phyloP scores from a whole-genome alignment of 2,888 invertebrate species.

The Plebejus argus region DNA sequence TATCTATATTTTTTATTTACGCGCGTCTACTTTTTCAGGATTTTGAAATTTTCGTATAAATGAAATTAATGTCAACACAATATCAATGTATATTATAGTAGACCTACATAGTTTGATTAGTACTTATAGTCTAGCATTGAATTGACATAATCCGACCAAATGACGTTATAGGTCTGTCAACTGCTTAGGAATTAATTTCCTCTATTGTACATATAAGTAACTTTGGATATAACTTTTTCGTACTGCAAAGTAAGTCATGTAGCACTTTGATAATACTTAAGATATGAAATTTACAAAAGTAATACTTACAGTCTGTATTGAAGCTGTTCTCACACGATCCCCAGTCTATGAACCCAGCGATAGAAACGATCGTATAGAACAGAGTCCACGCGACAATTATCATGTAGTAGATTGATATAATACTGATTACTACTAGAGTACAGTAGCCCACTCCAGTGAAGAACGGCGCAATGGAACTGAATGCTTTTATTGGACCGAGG shows the following conservation, averaged over 20 bases:
- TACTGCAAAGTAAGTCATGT: not conserved
- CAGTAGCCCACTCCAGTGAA: slow-evolving; percentile 84
- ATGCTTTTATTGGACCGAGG: slow-evolving; percentile 85
- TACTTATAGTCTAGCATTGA: too few species aligned
- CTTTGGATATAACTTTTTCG: too few species aligned
- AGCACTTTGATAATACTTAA: not conserved
- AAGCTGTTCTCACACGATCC: slow-evolving; percentile 84
- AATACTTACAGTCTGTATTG: slow-evolving; percentile 81
- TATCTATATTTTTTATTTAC: not conserved
- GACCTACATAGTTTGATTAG: too few species aligned
- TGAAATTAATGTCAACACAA: too few species aligned
- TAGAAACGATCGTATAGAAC: slow-evolving; percentile 87
- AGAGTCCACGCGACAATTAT: slow-evolving; percentile 89
- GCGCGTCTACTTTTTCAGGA: not conserved
- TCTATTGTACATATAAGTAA: too few species aligned
- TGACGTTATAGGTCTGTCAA: too few species aligned
- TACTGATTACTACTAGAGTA: slow-evolving; percentile 85
- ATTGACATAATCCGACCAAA: too few species aligned
- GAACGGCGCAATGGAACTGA: slow-evolving; percentile 82
- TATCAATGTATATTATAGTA: too few species aligned
- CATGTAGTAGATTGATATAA: slow-evolving; percentile 90
- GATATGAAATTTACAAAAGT: not conserved
- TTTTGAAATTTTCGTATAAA: not conserved
- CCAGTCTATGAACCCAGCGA: slow-evolving; percentile 84
- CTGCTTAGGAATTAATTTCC: too few species aligned